Conservation (phyloP, 2,888 invertebrate genomes). For the Podotricha telesiphe region DNA sequence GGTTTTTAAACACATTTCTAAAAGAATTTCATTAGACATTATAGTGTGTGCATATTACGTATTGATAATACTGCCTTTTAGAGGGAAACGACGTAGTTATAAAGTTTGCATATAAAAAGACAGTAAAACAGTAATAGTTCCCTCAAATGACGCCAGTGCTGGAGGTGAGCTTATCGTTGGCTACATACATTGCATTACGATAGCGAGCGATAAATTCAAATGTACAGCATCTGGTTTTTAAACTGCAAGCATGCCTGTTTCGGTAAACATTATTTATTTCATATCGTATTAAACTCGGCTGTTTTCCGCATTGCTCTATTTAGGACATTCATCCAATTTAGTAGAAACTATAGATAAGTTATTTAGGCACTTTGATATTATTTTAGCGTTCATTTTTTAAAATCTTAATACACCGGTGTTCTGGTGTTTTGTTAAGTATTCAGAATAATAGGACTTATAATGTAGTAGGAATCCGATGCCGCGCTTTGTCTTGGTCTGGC, state of each 20-base stretch:
- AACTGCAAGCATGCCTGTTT: slow-evolving; percentile 50
- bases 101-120: slow-evolving; percentile 18
- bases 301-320: slow-evolving; percentile 22
- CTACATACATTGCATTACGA: slow-evolving; percentile 32
- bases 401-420: neutral
- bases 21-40: too few species aligned
- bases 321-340: neutral
- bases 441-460: too few species aligned
- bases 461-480: neutral
- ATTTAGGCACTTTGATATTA: neutral
- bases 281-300: slow-evolving; percentile 14
- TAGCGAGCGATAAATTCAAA: slow-evolving; percentile 49
- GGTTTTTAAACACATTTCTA: too few species aligned
- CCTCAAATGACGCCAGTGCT: slow-evolving; percentile 30
- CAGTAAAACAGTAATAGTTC: slow-evolving; percentile 36
- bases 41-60: neutral
- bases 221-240: slow-evolving; percentile 61
- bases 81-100: neutral
- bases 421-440: neutral
- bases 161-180: slow-evolving; percentile 18
- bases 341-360: slow-evolving; percentile 4
- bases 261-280: slow-evolving; percentile 40
- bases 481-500: too few species aligned
- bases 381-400: neutral
- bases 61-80: neutral